These are phyloP conservation scores for Petrocephalus sullivani DNA, from an alignment of 2,797 vertebrate genomes.

Conservation along the genomic window DNA sequence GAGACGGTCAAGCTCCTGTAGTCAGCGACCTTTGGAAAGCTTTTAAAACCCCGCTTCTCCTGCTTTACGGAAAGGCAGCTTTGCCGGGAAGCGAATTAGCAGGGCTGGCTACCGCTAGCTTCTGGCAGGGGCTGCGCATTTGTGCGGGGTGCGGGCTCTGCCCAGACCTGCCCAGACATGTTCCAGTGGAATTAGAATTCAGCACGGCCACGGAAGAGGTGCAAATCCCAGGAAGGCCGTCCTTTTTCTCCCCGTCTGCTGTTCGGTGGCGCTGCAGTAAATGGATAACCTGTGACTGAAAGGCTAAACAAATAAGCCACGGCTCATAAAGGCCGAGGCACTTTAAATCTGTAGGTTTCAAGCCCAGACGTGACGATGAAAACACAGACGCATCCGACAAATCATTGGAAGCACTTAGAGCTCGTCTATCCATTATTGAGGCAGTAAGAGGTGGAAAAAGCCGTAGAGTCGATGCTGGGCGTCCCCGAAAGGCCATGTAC, in stretches of 20 bases:
- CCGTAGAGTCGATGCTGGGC: neutral
- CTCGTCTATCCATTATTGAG: neutral
- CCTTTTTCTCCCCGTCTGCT: neutral
- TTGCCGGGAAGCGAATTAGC: neutral
- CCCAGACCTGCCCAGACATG: neutral
- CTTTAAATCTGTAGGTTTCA: neutral
- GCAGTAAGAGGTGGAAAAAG: neutral
- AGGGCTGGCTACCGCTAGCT: neutral
- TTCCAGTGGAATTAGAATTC: constrained; percentile 8
- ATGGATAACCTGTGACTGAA: neutral
- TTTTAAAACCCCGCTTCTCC: constrained; percentile 1
- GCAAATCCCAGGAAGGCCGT: neutral
- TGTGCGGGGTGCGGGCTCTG: neutral
- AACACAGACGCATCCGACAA: neutral
- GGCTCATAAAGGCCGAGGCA: neutral
- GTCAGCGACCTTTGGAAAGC: constrained; percentile 20
- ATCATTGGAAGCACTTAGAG: neutral
- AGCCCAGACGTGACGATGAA: neutral
- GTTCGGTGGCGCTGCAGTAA: neutral
- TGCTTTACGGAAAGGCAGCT: constrained; percentile 1
- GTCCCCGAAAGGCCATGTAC: neutral
- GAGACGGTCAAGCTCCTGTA: neutral
- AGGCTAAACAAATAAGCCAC: neutral
- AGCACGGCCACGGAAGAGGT: neutral
- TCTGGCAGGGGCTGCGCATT: neutral